Percentiles rank a stretch among this genome's conserved stretches.
Evolutionary conservation across 2,797 vertebrate species (phyloP).

Genomic region (Macropodus opercularis): DNA sequence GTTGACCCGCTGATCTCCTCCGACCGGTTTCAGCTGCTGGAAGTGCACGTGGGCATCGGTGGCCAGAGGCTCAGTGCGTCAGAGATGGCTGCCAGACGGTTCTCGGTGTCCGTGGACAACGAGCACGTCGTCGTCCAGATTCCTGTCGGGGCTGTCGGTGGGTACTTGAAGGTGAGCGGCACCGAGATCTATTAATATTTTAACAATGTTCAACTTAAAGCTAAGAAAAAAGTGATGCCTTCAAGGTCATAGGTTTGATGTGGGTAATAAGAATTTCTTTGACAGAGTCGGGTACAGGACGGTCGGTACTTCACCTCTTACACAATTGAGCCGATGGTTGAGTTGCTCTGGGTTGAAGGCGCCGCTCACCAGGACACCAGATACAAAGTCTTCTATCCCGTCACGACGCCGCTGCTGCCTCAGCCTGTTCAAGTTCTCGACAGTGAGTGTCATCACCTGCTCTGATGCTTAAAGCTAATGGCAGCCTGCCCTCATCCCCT

Average conservation of each 20-base stretch:
- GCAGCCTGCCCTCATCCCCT: background rate
- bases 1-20: constrained; percentile 72
- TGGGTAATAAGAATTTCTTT: background rate
- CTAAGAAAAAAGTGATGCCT: too few species aligned
- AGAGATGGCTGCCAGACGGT: constrained; percentile 71
- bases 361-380: constrained; percentile 55
- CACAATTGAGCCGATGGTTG: constrained; percentile 71
- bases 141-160: constrained; percentile 81
- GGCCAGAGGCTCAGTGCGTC: constrained; percentile 66
- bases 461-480: rapidly evolving
- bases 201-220: too few species aligned
- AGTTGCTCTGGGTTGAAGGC: constrained; percentile 75
- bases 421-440: constrained; percentile 52
- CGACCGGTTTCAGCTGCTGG: constrained; percentile 59
- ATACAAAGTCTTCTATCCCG: constrained; percentile 76
- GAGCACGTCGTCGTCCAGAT: constrained; percentile 68
- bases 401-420: constrained; percentile 49
- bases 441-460: constrained; percentile 46
- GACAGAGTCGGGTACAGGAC: constrained; percentile 66
- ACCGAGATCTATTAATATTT: background rate
- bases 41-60: constrained; percentile 78
- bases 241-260: too few species aligned
- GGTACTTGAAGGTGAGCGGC: constrained; percentile 80
- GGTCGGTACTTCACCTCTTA: constrained; percentile 58
- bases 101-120: constrained; percentile 59